Evolutionary conservation across 2,113 vertebrate species (phyloP).

Genomic region (Mesitornis unicolor): DNA sequence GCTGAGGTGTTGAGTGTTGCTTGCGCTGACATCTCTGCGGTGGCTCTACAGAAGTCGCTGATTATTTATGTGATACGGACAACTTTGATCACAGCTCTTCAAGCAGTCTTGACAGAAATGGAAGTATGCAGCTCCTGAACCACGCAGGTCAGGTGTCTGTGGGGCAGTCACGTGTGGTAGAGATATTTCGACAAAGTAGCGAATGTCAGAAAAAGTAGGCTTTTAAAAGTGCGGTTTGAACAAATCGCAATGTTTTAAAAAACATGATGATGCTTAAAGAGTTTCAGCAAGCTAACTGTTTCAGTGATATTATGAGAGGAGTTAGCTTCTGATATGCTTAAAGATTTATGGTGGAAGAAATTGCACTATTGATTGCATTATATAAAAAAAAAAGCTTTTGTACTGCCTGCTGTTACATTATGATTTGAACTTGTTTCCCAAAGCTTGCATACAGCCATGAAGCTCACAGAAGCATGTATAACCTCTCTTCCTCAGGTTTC

Average conservation of each 20-base stretch:
- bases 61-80: background rate
- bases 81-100: background rate
- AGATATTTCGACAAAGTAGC: background rate
- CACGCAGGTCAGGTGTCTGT: background rate
- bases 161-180: background rate
- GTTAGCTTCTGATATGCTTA: background rate
- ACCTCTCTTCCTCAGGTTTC: conserved; percentile 51
- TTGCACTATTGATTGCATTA: conserved; percentile 19
- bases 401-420: background rate
- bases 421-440: conserved; percentile 44
- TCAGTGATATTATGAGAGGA: background rate
- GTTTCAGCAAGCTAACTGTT: background rate
- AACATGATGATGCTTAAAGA: background rate
- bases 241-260: background rate
- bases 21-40: background rate
- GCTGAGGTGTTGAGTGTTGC: background rate
- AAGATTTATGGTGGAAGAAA: conserved; percentile 18
- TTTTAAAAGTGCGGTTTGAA: background rate
- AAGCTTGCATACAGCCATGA: background rate
- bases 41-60: background rate
- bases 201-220: background rate
- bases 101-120: background rate
- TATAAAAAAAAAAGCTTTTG: conserved; percentile 13
- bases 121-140: background rate
- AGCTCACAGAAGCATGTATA: conserved; percentile 3